phyloP scores from a whole-genome alignment of 2,888 invertebrate genomes.

The Lobophora halterata region DNA sequence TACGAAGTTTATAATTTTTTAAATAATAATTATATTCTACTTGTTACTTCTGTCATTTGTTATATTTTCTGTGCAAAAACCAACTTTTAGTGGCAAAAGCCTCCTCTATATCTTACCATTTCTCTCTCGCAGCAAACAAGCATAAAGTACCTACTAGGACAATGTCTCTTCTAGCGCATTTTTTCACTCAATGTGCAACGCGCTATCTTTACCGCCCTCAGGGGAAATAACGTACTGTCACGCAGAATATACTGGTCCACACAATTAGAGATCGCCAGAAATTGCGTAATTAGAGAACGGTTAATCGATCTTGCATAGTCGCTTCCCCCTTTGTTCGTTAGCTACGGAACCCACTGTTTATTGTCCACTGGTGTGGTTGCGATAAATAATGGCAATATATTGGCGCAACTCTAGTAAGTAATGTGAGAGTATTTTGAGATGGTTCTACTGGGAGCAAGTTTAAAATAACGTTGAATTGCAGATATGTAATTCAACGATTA shows the following conservation, averaged over 20 bases:
- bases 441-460: too few relatives aligned
- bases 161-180: conserved; percentile 43
- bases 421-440: conserved; percentile 24
- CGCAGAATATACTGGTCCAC: conserved; percentile 74
- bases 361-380: conserved; percentile 21
- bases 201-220: conserved; percentile 78
- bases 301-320: conserved; percentile 74
- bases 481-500: too few relatives aligned
- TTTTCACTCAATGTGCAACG: conserved; percentile 51
- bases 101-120: too few relatives aligned
- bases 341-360: conserved; percentile 24
- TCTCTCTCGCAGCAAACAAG: too few relatives aligned
- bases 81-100: too few relatives aligned
- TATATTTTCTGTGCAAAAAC: too few relatives aligned
- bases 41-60: too few relatives aligned
- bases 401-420: conserved; percentile 14
- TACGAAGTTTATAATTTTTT: too few relatives aligned
- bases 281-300: conserved; percentile 76
- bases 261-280: conserved; percentile 79
- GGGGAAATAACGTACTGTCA: conserved; percentile 79
- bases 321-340: conserved; percentile 52
- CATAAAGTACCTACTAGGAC: too few relatives aligned
- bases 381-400: conserved; percentile 25
- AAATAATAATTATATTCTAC: too few relatives aligned
- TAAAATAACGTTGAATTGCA: too few relatives aligned